These are phyloP conservation scores for Lasioglossum albipes DNA, from an alignment of 1,140 invertebrate species.

Conservation along the genomic window DNA sequence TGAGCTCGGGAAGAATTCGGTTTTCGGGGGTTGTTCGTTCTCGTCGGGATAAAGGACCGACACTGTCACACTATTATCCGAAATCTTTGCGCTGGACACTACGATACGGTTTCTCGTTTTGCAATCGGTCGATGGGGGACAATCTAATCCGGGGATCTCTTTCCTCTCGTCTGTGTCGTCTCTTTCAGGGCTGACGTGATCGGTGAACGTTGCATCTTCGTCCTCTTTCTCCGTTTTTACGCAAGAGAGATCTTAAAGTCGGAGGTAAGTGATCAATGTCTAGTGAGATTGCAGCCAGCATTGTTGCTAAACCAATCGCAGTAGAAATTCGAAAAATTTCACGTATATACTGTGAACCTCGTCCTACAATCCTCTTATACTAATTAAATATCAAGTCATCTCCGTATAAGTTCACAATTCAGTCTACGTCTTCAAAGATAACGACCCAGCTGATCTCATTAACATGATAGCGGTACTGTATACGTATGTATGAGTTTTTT, in stretches of 20 bases:
- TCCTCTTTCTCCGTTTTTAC: constrained; percentile 9
- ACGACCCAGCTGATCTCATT: no score
- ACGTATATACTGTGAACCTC: no score
- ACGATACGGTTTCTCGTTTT: constrained; percentile 50
- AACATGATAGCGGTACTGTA: no score
- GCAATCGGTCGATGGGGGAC: not conserved
- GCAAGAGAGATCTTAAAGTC: constrained; percentile 29
- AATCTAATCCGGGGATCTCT: constrained; percentile 10
- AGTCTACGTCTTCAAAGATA: no score
- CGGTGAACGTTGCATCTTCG: not conserved
- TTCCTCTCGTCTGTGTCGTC: constrained; percentile 17
- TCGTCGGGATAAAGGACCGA: constrained; percentile 59
- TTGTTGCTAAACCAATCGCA: no score
- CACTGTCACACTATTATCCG: constrained; percentile 59
- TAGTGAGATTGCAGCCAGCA: no score
- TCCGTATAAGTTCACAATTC: no score
- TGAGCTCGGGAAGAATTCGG: not conserved
- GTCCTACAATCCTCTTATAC: no score
- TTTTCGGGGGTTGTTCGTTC: not conserved
- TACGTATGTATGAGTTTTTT: no score
- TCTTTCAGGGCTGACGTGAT: not conserved
- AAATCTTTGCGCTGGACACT: constrained; percentile 53
- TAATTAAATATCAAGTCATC: no score
- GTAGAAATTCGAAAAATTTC: no score
- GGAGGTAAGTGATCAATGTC: not conserved